Conservation (phyloP, 2,797 vertebrate genomes). For the Cichlasoma orientale region DNA sequence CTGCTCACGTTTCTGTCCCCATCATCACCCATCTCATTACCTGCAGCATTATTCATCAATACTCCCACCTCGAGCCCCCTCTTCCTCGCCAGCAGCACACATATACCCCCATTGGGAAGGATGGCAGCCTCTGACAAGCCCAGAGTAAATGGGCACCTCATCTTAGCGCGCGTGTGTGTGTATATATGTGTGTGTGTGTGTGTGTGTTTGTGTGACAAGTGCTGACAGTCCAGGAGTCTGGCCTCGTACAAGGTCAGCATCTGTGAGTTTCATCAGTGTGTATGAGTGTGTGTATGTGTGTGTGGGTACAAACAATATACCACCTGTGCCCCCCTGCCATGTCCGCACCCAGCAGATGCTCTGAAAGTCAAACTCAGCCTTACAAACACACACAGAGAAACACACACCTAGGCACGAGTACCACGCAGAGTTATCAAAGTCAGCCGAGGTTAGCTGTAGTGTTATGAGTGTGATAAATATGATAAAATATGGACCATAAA, state of each 20-base stretch:
- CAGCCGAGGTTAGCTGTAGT: slow-evolving; percentile 71
- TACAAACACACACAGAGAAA: slow-evolving; percentile 27
- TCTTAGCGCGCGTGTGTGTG: slow-evolving; percentile 20
- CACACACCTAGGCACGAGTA: slow-evolving; percentile 43
- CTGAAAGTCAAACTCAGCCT: slow-evolving; percentile 75
- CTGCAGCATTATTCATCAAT: slow-evolving; percentile 73
- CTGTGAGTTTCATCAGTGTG: slow-evolving; percentile 66
- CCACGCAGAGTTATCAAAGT: slow-evolving; percentile 77
- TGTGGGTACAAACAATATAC: slow-evolving; percentile 73
- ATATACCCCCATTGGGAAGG: slow-evolving; percentile 59
- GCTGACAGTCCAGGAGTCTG: slow-evolving; percentile 74
- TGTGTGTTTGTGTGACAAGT: slow-evolving; percentile 63
- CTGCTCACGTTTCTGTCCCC: slow-evolving; percentile 56
- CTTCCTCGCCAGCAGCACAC: slow-evolving; percentile 42
- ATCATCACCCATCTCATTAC: slow-evolving; percentile 69
- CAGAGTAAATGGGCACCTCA: slow-evolving; percentile 62
- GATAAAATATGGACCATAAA: slow-evolving; percentile 66
- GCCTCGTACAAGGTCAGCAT: slow-evolving; percentile 78
- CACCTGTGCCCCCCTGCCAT: slow-evolving; percentile 79
- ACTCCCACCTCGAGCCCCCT: slow-evolving; percentile 45
- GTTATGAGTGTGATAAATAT: slow-evolving; percentile 65
- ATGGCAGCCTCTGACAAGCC: slow-evolving; percentile 67
- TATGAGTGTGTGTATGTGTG: slow-evolving; percentile 40
- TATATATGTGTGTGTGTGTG: slow-evolving; percentile 6
- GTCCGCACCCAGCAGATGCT: slow-evolving; percentile 77